A percentile compares a stretch with the other conserved stretches of the same genome.
These are phyloP conservation scores for Muscina levida DNA, from an alignment of 2,888 invertebrate genomes.

Conservation along the genomic window DNA sequence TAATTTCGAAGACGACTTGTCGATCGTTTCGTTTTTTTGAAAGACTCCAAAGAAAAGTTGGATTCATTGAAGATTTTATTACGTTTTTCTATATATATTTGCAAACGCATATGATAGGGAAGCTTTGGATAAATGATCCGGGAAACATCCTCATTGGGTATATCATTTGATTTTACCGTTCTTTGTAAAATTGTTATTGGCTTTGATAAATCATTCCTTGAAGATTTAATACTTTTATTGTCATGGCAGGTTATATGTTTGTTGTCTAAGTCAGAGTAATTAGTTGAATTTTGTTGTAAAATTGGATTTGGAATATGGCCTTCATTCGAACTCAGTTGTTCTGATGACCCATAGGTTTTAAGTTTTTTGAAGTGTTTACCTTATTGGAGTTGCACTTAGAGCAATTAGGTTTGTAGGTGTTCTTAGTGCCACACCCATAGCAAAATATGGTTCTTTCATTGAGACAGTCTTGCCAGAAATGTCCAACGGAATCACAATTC, in stretches of 20 bases:
- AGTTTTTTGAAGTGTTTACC: background rate
- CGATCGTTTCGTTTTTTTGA: conserved; percentile 1
- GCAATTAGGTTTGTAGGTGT: background rate
- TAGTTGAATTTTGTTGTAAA: background rate
- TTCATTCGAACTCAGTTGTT: background rate
- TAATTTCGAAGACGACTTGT: background rate
- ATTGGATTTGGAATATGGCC: background rate
- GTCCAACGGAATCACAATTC: conserved; percentile 30
- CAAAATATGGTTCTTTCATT: conserved; percentile 27
- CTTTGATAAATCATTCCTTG: too few species aligned
- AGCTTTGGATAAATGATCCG: background rate
- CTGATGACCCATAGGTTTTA: background rate
- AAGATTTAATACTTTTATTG: background rate
- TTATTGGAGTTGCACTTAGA: background rate
- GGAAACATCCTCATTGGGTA: background rate
- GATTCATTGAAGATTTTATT: conserved; percentile 26
- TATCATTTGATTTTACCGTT: background rate
- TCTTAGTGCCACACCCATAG: conserved; percentile 37
- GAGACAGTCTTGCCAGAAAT: conserved; percentile 20
- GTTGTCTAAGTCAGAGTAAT: too few species aligned
- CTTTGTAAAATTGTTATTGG: too few species aligned
- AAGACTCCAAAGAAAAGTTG: background rate
- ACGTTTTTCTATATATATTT: background rate
- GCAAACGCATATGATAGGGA: conserved; percentile 33
- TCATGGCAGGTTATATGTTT: too few species aligned